phyloP scores from a whole-genome alignment of 2,888 invertebrate genomes.

The Syrphus vitripennis region DNA sequence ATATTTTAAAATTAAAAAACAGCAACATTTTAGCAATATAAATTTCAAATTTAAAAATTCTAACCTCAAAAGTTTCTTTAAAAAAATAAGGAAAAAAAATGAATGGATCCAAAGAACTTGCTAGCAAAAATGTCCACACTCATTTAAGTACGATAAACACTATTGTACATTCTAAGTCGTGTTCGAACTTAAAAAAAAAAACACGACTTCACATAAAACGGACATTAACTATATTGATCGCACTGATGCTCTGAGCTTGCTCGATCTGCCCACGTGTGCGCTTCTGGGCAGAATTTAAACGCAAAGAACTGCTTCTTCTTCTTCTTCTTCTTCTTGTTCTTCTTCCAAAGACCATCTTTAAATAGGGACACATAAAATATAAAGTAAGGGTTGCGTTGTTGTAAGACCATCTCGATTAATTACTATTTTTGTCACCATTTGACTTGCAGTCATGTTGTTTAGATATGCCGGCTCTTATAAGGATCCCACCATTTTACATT shows the following conservation, averaged over 20 bases:
- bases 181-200: conserved; percentile 14
- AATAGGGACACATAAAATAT: conserved; percentile 2
- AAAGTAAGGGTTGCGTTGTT: not conserved
- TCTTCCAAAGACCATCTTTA: conserved; percentile 6
- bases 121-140: not conserved
- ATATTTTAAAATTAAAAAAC: too few species aligned
- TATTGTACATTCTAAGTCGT: conserved; percentile 47
- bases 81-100: not conserved
- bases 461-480: not conserved
- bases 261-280: conserved; percentile 35
- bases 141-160: conserved; percentile 28
- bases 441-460: conserved; percentile 41
- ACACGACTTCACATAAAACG: conserved; percentile 16
- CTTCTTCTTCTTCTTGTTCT: too few species aligned
- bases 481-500: not conserved
- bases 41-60: too few species aligned
- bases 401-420: conserved; percentile 52
- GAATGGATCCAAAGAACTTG: not conserved
- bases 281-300: not conserved
- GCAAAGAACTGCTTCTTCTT: not conserved
- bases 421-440: conserved; percentile 64
- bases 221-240: conserved; percentile 62
- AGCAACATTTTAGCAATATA: too few species aligned
- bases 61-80: not conserved
- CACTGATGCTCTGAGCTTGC: not conserved